Percentiles rank a stretch among this genome's conserved stretches.
Evolutionary conservation across 2,797 vertebrate genomes (phyloP).

Genomic region (Sebastes jordani): DNA sequence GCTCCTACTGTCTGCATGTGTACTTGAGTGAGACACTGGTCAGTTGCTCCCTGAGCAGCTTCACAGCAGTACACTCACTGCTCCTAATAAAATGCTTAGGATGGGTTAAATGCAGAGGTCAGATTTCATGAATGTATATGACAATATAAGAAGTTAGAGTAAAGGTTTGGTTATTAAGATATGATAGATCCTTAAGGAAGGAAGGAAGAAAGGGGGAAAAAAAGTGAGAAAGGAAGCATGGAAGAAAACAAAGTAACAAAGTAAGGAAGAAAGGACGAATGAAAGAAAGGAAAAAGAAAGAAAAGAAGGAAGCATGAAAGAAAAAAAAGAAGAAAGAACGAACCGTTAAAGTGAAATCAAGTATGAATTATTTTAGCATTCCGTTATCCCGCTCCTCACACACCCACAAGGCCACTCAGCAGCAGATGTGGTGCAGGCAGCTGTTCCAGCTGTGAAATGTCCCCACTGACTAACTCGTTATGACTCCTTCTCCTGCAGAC

Average conservation of each 20-base stretch:
- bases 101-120: too few species aligned
- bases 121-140: too few species aligned
- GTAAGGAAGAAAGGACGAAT: not conserved
- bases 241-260: not conserved
- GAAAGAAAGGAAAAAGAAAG: not conserved
- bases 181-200: not conserved
- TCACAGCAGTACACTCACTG: too few species aligned
- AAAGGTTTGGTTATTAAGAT: not conserved
- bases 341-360: slow-evolving; percentile 4
- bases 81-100: too few species aligned
- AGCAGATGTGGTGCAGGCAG: slow-evolving; percentile 45
- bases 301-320: not conserved
- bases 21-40: too few species aligned
- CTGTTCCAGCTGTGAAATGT: slow-evolving; percentile 46
- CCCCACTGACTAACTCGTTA: slow-evolving; percentile 25
- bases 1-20: too few species aligned
- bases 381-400: not conserved
- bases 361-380: slow-evolving; percentile 25
- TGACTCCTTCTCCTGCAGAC: slow-evolving; percentile 77
- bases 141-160: too few species aligned
- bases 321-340: not conserved
- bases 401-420: slow-evolving; percentile 28
- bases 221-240: not conserved
- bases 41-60: too few species aligned
- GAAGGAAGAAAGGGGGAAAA: not conserved